Percentiles rank a stretch among this genome's conserved stretches.
Conservation (phyloP, 2,888 invertebrate species). For the Bhutanitis thaidina region DNA sequence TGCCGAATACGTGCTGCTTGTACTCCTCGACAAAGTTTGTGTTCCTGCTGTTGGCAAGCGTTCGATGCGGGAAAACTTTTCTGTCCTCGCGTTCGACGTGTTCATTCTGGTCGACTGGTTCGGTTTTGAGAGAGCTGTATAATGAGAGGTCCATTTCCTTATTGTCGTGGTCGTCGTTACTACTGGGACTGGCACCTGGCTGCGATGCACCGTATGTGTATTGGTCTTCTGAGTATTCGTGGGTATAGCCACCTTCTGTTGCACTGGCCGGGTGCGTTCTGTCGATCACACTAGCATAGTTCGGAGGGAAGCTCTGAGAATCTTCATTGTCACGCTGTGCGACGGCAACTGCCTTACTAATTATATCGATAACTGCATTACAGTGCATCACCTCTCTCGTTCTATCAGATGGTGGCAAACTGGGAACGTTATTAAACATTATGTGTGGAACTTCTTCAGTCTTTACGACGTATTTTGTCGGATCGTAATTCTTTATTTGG, state of each 20-base stretch:
- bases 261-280: conserved; percentile 44
- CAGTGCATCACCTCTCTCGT: conserved; percentile 76
- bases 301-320: conserved; percentile 55
- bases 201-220: conserved; percentile 54
- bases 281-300: conserved; percentile 56
- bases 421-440: conserved; percentile 79
- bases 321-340: conserved; percentile 74
- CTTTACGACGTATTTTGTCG: conserved; percentile 67
- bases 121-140: conserved; percentile 62
- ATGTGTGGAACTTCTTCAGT: conserved; percentile 75
- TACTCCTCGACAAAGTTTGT: conserved; percentile 58
- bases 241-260: conserved; percentile 43
- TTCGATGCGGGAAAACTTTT: conserved; percentile 44
- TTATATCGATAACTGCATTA: conserved; percentile 75
- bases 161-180: conserved; percentile 62
- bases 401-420: conserved; percentile 77
- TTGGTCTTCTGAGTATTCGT: conserved; percentile 61
- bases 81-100: conserved; percentile 41
- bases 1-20: conserved; percentile 57
- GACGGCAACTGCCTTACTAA: conserved; percentile 74
- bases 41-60: conserved; percentile 42
- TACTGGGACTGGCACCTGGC: conserved; percentile 51
- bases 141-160: conserved; percentile 75
- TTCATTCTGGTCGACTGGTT: conserved; percentile 49
- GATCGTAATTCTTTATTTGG: conserved; percentile 76